Evolutionary conservation across 2,797 vertebrate genomes (phyloP), one percentile per base, ranked within the genome.

Genomic region (Enteromius fasciolatus): DNA sequence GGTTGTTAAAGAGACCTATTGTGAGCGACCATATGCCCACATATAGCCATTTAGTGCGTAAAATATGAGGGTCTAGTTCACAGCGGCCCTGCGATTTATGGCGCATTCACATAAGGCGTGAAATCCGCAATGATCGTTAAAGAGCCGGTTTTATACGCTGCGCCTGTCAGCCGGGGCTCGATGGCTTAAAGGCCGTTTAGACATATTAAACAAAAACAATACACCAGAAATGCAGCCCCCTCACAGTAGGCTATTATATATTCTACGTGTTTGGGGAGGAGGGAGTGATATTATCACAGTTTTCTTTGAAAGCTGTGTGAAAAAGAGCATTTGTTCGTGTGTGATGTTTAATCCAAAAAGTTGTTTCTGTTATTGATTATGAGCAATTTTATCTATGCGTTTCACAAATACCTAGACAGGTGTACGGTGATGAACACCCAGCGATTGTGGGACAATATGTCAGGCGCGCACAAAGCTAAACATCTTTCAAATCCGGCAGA

Each of bases 91-190:
- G 87, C 90, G 92, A 93, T 91, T 93, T 93, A 94, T 90, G 83
- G 90, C 81, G 64, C 79, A 90, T 89, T 92, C 88, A 94, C 90
- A 93, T 92, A 94, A 92, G 92, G 91, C 89, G 87, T 93, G 93
- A 95, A 94, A 92, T 95, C 89, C 88, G 89, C 91, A 89, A 91
- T 91, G 90, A 91, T 90, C 90, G 88, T 92, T 89, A 94, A 93
- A 88, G 90, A 88, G 86, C 88, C 82, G 90, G 89, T 92, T 93
- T 93, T 92, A 93, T 93, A 92, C 57, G 74, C 83, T 87, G 25
- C 87, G 90, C 41, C 86, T 89, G 89, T 93, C 84, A 80, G 90
- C 72, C 77, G 36, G 69, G 61, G 5, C 78, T 59, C 66, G 86
- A 69, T 84, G 85, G 88, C 89, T 89, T 73, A 70, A 78, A 82